These are phyloP conservation scores for Pseudomugil tenellus DNA, from an alignment of 2,797 vertebrate species.

Conservation along the genomic window DNA sequence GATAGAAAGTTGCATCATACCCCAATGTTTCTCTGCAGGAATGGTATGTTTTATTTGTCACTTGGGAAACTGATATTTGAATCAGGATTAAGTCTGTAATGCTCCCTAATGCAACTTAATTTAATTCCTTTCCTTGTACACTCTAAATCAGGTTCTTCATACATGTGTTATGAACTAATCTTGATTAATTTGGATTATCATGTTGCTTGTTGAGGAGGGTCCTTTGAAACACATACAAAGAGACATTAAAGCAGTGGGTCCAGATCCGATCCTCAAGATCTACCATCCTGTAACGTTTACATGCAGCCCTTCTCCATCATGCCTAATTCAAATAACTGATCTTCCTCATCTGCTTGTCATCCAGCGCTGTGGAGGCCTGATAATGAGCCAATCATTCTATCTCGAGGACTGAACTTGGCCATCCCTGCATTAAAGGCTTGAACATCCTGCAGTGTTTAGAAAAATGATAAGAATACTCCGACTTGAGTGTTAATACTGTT, in stretches of 20 bases:
- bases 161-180: background rate
- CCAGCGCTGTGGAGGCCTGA: too few species aligned
- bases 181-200: background rate
- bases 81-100: slow-evolving; percentile 38
- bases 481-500: background rate
- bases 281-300: too few species aligned
- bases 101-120: slow-evolving; percentile 35
- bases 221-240: too few species aligned
- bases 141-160: slow-evolving; percentile 4
- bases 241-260: too few species aligned
- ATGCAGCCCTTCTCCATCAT: too few species aligned
- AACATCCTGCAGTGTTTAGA: background rate
- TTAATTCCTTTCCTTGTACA: background rate
- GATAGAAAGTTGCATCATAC: slow-evolving; percentile 54
- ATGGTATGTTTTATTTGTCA: slow-evolving; percentile 29
- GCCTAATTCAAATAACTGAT: too few species aligned
- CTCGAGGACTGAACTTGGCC: too few species aligned
- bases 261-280: too few species aligned
- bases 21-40: slow-evolving; percentile 28
- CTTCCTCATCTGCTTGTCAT: too few species aligned
- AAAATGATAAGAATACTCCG: slow-evolving; percentile 14
- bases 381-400: too few species aligned
- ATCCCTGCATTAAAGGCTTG: slow-evolving; percentile 7
- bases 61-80: slow-evolving; percentile 18
- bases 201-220: background rate